Evolutionary conservation across 2,113 vertebrate species (phyloP), one percentile per base, ranked within the genome.

Genomic region (Apeltes quadracus): DNA sequence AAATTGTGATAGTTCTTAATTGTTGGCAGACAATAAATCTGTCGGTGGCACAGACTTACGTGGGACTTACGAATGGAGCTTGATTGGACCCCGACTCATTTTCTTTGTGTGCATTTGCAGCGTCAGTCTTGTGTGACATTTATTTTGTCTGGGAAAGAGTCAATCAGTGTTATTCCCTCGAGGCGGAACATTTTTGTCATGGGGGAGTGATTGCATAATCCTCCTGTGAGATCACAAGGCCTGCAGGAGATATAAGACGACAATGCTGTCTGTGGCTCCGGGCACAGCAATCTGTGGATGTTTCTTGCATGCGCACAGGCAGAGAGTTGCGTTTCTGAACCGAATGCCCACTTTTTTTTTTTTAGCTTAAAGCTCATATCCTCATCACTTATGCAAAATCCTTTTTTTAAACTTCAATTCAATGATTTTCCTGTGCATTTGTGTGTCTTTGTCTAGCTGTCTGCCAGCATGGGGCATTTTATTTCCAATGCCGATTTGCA

Each of bases 151-250:
- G 73, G 57, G 67, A 43, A 74, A 70, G 76, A 85, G 80, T 81
- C 86, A 85, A 85, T 86, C 84, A 84, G 68, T 23, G 65, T 77
- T 54, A 48, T 74, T 85, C 76, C 76, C 70, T 79, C 68, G 69
- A 87, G 82, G 82, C 86, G 79, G 70, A 84, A 72, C 74, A 65
- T 89, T 81, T 90, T 88, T 90, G 86, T 89, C 81, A 84, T 78
- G 87, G 79, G 83, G 83, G 85, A 81, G 71, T 72, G 90, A 88
- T 90, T 92, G 84, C 90, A 85, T 91, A 90, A 91, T 89, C 81
- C 75, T 82, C 81, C 75, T 82, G 69, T 81, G 85, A 90, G 84
- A 89, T 88, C 88, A 88, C 77, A 78, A 65, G 89, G 89, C 89
- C 88, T 87, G 82, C 82, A 82, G 82, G 84, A 90, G 83, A 89